Conservation (phyloP, 2,797 vertebrate species). For the Mallotus villosus region DNA sequence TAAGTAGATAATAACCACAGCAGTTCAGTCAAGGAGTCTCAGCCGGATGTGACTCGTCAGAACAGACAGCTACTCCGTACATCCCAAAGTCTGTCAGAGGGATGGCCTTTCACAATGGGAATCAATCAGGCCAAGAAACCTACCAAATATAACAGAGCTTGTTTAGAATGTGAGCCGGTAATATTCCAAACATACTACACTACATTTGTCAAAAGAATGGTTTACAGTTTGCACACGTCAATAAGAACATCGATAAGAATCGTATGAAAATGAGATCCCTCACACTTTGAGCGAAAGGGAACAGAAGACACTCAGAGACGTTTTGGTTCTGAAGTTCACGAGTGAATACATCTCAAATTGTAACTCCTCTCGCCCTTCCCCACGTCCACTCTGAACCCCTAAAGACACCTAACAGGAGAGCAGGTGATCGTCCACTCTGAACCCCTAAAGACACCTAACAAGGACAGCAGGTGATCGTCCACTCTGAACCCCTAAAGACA, state of each 20-base stretch:
- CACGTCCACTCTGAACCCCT: slow-evolving; percentile 61
- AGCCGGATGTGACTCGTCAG: slow-evolving; percentile 2
- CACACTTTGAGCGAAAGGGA: background rate
- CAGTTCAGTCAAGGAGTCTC: slow-evolving; percentile 34
- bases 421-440: too few relatives aligned
- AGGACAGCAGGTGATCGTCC: too few relatives aligned
- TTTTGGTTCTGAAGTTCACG: slow-evolving; percentile 62
- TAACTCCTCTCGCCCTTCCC: slow-evolving; percentile 64
- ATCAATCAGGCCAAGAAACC: background rate
- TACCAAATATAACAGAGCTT: slow-evolving; percentile 10
- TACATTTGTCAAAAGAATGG: background rate
- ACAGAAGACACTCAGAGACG: slow-evolving; percentile 6
- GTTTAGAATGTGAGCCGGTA: slow-evolving; percentile 2
- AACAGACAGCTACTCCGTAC: background rate
- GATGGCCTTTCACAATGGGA: background rate
- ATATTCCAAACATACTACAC: background rate
- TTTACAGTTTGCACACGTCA: background rate
- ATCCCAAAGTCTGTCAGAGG: background rate
- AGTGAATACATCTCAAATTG: slow-evolving; percentile 32
- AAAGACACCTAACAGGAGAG: too few relatives aligned
- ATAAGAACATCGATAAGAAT: background rate
- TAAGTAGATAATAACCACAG: slow-evolving; percentile 44
- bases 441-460: too few relatives aligned
- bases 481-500: too few relatives aligned
- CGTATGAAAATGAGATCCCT: background rate